Percentiles rank a stretch among this genome's conserved stretches.
These are phyloP conservation scores for Urophycis tenuis DNA, from an alignment of 2,797 vertebrate genomes.

Conservation along the genomic window DNA sequence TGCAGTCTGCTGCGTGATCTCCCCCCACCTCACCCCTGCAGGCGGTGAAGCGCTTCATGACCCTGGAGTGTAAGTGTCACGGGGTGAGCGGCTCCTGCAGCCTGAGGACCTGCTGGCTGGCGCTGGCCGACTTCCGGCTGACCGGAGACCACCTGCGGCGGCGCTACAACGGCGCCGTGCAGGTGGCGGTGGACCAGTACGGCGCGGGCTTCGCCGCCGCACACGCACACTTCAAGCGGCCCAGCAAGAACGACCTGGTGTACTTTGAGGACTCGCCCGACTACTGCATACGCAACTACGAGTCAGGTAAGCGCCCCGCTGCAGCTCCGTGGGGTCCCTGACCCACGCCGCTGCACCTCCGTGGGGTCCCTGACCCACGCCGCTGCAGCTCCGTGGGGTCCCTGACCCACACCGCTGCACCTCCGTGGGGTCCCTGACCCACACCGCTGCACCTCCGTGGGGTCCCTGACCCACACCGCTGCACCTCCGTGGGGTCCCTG, in stretches of 20 bases:
- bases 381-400: no score
- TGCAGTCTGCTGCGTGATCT: not conserved
- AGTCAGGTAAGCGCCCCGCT: constrained; percentile 76
- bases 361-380: no score
- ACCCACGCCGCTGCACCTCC: no score
- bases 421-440: no score
- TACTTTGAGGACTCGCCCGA: constrained; percentile 95
- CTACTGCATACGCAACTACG: constrained; percentile 88
- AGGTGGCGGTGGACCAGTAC: constrained; percentile 94
- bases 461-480: no score
- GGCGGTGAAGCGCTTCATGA: constrained; percentile 93
- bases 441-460: no score
- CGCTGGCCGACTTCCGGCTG: constrained; percentile 90
- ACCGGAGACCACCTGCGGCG: constrained; percentile 87
- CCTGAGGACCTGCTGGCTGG: constrained; percentile 90
- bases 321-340: no score
- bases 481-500: no score
- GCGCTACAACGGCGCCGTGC: constrained; percentile 86
- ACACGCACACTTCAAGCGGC: constrained; percentile 81
- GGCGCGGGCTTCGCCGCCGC: constrained; percentile 86
- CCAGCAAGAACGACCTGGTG: constrained; percentile 89
- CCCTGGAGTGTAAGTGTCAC: constrained; percentile 92
- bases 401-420: no score
- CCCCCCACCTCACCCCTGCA: constrained; percentile 52
- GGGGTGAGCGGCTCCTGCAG: constrained; percentile 93